Evolutionary conservation across 2,888 invertebrate species (phyloP).

Genomic region (Microplitis manilae): DNA sequence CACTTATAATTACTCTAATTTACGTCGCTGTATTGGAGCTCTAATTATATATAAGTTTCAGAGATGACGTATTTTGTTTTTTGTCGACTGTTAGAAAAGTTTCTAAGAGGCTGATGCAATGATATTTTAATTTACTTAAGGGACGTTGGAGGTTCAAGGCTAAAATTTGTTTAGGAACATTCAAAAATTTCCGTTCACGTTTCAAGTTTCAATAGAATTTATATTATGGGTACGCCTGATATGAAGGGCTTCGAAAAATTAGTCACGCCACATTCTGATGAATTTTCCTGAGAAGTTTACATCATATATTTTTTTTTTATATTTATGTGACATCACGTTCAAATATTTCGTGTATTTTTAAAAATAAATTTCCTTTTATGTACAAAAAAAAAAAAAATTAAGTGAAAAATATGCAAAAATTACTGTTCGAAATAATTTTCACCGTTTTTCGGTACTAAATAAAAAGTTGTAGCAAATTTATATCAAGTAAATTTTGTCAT

Average conservation of each 20-base stretch:
- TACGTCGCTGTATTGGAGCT: too few relatives aligned
- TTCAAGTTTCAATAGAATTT: not conserved
- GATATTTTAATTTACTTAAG: not conserved
- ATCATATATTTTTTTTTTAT: not conserved
- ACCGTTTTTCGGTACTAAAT: too few relatives aligned
- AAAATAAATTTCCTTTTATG: too few relatives aligned
- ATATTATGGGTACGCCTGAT: not conserved
- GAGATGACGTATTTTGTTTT: not conserved
- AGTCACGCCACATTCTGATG: not conserved
- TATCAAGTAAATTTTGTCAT: too few relatives aligned
- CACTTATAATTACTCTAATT: too few relatives aligned
- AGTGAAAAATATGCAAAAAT: too few relatives aligned
- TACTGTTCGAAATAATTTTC: too few relatives aligned
- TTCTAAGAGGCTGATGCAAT: not conserved
- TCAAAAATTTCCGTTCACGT: not conserved
- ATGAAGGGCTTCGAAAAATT: not conserved
- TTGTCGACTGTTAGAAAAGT: not conserved
- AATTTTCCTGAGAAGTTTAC: not conserved
- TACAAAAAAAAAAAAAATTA: too few relatives aligned
- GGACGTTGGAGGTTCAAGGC: not conserved
- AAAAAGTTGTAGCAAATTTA: too few relatives aligned
- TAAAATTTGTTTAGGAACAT: not conserved
- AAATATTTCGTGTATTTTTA: too few relatives aligned
- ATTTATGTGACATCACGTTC: too few relatives aligned
- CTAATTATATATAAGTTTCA: too few relatives aligned